phyloP scores from a whole-genome alignment of 2,797 vertebrate genomes.

The Pseudocheirus occidentalis region DNA sequence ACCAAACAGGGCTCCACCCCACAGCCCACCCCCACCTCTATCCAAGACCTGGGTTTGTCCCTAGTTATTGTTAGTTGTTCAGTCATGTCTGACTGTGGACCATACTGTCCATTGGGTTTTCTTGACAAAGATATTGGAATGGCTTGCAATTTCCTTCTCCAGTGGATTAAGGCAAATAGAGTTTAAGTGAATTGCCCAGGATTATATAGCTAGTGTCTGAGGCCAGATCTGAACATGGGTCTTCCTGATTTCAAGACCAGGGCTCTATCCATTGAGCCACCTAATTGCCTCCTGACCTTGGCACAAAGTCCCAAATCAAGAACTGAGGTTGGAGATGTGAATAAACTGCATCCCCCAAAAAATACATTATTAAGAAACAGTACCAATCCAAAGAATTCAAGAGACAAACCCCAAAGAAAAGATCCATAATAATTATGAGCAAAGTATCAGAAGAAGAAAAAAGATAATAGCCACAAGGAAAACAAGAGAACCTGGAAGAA shows the following conservation, averaged over 20 bases:
- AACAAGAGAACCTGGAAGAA: background rate
- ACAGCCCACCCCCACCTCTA: background rate
- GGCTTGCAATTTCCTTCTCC: background rate
- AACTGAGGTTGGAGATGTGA: background rate
- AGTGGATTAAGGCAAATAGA: background rate
- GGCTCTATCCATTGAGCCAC: background rate
- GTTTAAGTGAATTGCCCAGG: background rate
- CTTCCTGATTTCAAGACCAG: background rate
- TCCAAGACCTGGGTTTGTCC: background rate
- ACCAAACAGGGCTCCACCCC: background rate
- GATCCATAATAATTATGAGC: background rate
- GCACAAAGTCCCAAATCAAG: background rate
- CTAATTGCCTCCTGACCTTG: background rate
- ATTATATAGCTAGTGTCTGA: background rate
- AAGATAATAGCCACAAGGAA: background rate
- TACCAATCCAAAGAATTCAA: background rate
- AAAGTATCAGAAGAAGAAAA: background rate
- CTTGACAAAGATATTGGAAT: background rate
- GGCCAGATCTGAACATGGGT: background rate
- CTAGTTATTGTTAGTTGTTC: background rate
- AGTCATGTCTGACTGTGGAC: background rate
- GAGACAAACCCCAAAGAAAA: background rate
- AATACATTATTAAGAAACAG: background rate
- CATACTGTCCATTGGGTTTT: no score
- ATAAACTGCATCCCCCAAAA: background rate